These are phyloP conservation scores for Oppia nitens DNA, from an alignment of 1,140 invertebrate species.

Conservation along the genomic window DNA sequence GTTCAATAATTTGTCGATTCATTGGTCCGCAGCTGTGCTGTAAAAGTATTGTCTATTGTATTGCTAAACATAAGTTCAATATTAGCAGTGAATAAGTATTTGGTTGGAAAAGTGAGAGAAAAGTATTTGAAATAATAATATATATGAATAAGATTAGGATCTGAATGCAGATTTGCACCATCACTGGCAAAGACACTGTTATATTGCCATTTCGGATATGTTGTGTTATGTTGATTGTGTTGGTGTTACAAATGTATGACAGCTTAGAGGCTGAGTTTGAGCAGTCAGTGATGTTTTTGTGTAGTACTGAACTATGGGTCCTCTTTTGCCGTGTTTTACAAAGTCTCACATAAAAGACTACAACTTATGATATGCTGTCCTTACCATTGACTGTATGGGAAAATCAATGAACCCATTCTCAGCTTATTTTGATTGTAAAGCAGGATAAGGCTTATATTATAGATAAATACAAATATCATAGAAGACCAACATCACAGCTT, in stretches of 20 bases:
- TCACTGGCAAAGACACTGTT: no score
- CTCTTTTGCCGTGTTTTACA: neutral
- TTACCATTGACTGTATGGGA: neutral
- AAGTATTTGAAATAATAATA: no score
- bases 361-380: neutral
- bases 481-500: no score
- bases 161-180: neutral
- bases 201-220: no score
- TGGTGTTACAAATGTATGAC: neutral
- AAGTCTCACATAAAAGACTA: neutral
- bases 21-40: neutral
- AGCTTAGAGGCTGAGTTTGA: neutral
- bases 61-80: neutral
- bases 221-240: neutral
- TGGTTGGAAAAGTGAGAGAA: no score
- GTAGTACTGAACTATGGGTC: no score
- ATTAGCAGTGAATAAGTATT: no score
- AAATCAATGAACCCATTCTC: neutral
- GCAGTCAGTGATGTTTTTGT: neutral
- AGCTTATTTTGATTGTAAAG: neutral
- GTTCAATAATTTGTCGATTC: neutral
- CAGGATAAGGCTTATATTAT: neutral
- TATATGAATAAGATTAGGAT: neutral
- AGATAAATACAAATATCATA: no score
- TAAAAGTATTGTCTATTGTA: neutral